Base-by-base conservation (phyloP, 2,888 invertebrate genomes). In the Pterostichus niger region DNA sequence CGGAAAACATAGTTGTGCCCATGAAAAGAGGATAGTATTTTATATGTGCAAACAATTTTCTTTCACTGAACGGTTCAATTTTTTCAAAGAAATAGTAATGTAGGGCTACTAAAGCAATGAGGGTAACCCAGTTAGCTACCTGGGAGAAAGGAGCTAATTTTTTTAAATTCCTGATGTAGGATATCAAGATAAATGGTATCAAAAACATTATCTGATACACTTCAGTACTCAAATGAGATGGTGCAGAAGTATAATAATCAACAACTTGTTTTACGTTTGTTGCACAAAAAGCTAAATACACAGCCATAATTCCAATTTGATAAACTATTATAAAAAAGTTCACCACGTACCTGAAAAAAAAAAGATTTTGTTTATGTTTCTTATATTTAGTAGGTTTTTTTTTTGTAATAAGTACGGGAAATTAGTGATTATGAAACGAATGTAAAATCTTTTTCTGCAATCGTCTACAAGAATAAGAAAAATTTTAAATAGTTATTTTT, bases 221-320 rank as follows among this genome's bases (percentile, higher is more conserved):
- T 54, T 52, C 71, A 17, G 17, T 7, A 24, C 54, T 71, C 13
- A 71, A 35, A 54, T 54, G 80, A 15, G 24, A 15, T 35, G 13
- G 6, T 24, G n/a, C n/a, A 17, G 40, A 9, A 31, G 54, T 71
- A 52, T 79, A 17, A 6, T 17, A 7, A 81, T 84, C 83, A n/a
- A 83, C 35, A 24, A 84, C 59, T 31, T 54, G 24, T 83, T 84
- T 83, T n/a, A 83, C 5, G 35, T 82, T 84, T 6, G 49, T 7
- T 11, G n/a, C 80, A 13, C 81, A 80, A 35, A 84, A 84, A 13
- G 84, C 11, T 10, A 68, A 13, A 61, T 84, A 84, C n/a, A 84
- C 35, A 44, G 81, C 68, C n/a, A 73, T 35, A 7, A 73, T 40
- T 33, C 84, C 84, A 44, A 54, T 11, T 82, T 76, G 83, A 40